phyloP scores from a whole-genome alignment of 2,888 invertebrate genomes.

The Yponomeuta cagnagella region DNA sequence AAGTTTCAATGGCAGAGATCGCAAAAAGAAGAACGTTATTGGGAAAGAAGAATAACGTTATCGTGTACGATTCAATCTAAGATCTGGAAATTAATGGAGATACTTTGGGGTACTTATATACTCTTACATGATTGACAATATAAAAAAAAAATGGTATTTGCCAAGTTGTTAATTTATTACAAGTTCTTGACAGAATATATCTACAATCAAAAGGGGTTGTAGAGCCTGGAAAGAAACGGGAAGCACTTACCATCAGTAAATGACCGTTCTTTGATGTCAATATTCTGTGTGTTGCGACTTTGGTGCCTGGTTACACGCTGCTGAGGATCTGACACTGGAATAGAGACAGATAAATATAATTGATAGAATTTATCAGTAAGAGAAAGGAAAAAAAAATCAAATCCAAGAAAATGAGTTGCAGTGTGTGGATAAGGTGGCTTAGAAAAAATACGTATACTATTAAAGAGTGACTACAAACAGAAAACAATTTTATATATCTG shows the following conservation, averaged over 20 bases:
- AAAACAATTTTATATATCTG: too few species aligned
- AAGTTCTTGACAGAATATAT: too few species aligned
- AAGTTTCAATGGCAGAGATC: too few species aligned
- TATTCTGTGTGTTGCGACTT: constrained; percentile 47
- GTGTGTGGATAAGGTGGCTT: too few species aligned
- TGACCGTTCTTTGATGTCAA: constrained; percentile 38
- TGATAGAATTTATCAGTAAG: background rate
- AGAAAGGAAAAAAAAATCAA: too few species aligned
- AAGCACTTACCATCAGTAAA: constrained; percentile 42
- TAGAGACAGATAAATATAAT: constrained; percentile 15
- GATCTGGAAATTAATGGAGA: background rate
- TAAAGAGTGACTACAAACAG: too few species aligned
- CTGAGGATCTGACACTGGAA: constrained; percentile 53
- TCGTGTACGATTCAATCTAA: background rate
- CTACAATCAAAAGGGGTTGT: too few species aligned
- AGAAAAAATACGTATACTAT: too few species aligned
- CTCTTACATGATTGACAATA: background rate
- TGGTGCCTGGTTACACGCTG: constrained; percentile 66
- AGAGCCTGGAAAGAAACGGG: too few species aligned
- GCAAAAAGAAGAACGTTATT: too few species aligned
- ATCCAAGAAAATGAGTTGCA: too few species aligned
- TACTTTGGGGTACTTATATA: background rate
- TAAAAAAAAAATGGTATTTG: background rate
- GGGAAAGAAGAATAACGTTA: too few species aligned
- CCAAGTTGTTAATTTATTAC: background rate